These are phyloP conservation scores for Drosophila kohkoa DNA, from an alignment of 1,140 invertebrate species.

Conservation along the genomic window DNA sequence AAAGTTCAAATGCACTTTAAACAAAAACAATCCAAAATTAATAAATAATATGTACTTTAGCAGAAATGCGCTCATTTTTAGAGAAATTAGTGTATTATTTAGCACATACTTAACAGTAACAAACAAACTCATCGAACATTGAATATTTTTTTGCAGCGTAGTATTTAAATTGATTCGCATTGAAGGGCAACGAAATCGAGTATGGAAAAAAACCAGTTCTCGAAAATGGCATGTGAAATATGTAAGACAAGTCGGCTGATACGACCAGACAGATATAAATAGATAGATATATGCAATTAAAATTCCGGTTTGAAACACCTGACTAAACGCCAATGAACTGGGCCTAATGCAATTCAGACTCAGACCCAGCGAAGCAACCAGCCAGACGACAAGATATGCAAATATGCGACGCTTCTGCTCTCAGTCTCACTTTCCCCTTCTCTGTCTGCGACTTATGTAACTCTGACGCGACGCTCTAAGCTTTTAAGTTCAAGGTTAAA, in stretches of 20 bases:
- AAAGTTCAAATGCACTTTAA: not conserved
- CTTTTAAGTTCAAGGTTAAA: conserved; percentile 68
- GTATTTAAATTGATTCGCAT: conserved; percentile 1
- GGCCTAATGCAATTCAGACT: conserved; percentile 45
- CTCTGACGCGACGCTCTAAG: conserved; percentile 13
- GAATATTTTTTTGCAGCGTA: not conserved
- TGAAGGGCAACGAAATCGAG: conserved; percentile 14
- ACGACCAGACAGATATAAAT: conserved; percentile 58
- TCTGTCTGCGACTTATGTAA: conserved; percentile 47
- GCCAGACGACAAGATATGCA: conserved; percentile 48
- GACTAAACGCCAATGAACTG: conserved; percentile 58
- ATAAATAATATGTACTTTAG: conserved; percentile 2
- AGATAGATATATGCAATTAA: conserved; percentile 44
- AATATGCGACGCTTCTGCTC: conserved; percentile 31
- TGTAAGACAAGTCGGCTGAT: conserved; percentile 66
- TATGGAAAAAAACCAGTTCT: conserved; percentile 14
- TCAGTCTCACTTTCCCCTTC: not conserved
- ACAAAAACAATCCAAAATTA: not conserved
- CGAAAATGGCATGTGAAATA: conserved; percentile 41
- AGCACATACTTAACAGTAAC: conserved; percentile 1
- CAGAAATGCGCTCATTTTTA: not conserved
- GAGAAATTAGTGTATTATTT: not conserved
- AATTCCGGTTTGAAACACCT: conserved; percentile 73
- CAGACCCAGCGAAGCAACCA: conserved; percentile 4
- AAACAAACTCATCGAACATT: not conserved